phyloP scores from a whole-genome alignment of 2,888 invertebrate species.

The Julus scandinavius region DNA sequence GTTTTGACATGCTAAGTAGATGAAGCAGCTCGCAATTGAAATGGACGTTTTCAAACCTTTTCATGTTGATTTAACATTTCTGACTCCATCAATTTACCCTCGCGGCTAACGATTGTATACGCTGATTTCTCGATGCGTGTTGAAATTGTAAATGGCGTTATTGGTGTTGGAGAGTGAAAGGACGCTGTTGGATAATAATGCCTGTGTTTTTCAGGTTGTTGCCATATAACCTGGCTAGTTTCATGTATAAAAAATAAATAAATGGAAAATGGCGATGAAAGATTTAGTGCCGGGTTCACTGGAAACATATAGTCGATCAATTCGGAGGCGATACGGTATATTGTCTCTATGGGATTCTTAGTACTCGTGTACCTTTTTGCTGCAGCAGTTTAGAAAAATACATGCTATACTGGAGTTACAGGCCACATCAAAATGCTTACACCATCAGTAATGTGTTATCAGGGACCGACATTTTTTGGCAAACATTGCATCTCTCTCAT shows the following conservation, averaged over 20 bases:
- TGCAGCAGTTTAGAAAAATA: neutral
- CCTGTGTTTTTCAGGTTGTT: neutral
- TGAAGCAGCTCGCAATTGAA: slow-evolving; percentile 2
- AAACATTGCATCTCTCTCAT: no score
- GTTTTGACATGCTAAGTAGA: slow-evolving; percentile 36
- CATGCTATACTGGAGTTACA: neutral
- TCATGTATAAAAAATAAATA: neutral
- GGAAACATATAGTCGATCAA: neutral
- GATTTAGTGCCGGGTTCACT: slow-evolving; percentile 15
- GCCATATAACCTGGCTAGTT: neutral
- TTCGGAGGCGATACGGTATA: neutral
- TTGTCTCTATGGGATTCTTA: neutral
- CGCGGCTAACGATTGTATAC: neutral
- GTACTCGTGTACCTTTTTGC: neutral
- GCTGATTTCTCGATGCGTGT: neutral
- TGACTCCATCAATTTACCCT: neutral
- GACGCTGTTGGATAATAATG: neutral
- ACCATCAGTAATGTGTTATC: no score
- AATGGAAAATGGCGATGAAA: slow-evolving; percentile 31
- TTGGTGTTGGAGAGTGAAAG: neutral
- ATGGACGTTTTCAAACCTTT: slow-evolving; percentile 40
- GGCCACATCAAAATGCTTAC: neutral
- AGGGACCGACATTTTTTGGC: no score
- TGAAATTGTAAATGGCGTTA: neutral
- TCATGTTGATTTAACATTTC: slow-evolving; percentile 23